A percentile compares a stretch with the other conserved stretches of the same genome.
Conservation (phyloP, 2,797 vertebrate species). For the Sebastes dallii region DNA sequence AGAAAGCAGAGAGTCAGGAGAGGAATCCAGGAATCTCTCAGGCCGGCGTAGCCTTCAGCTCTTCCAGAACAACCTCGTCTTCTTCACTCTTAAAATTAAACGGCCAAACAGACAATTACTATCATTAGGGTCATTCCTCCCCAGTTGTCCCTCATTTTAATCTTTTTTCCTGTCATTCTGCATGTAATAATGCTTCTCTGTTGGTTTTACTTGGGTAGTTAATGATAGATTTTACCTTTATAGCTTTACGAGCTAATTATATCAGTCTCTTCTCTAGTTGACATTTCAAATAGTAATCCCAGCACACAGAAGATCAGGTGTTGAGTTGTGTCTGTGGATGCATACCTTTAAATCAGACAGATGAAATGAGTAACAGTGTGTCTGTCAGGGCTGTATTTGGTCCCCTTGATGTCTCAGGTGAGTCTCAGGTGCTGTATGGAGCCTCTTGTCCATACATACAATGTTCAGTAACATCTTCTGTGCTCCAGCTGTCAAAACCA, state of each 20-base stretch:
- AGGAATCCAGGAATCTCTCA: conserved; percentile 67
- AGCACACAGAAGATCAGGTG: background rate
- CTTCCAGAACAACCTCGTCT: conserved; percentile 52
- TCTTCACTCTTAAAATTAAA: conserved; percentile 72
- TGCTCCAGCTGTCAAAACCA: conserved; percentile 55
- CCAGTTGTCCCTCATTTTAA: conserved; percentile 45
- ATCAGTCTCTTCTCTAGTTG: conserved; percentile 6
- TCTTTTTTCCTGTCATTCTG: conserved; percentile 31
- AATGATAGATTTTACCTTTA: conserved; percentile 23
- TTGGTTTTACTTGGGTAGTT: conserved; percentile 36
- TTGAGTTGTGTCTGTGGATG: background rate
- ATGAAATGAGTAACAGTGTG: background rate
- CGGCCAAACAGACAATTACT: conserved; percentile 63
- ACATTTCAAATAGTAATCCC: conserved; percentile 26
- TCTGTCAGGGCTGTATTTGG: conserved; percentile 33
- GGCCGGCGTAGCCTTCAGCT: conserved; percentile 67
- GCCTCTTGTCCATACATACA: conserved; percentile 28
- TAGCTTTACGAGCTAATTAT: conserved; percentile 1
- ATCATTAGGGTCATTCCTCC: conserved; percentile 72
- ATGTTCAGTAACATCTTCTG: conserved; percentile 19
- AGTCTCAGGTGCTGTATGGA: conserved; percentile 24
- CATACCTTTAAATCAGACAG: conserved; percentile 24
- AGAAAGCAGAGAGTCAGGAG: conserved; percentile 58
- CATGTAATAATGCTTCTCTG: conserved; percentile 26
- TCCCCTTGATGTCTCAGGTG: conserved; percentile 26